Base-by-base conservation (phyloP, 2,797 vertebrate species). In the Melanotaenia trifasciata region DNA sequence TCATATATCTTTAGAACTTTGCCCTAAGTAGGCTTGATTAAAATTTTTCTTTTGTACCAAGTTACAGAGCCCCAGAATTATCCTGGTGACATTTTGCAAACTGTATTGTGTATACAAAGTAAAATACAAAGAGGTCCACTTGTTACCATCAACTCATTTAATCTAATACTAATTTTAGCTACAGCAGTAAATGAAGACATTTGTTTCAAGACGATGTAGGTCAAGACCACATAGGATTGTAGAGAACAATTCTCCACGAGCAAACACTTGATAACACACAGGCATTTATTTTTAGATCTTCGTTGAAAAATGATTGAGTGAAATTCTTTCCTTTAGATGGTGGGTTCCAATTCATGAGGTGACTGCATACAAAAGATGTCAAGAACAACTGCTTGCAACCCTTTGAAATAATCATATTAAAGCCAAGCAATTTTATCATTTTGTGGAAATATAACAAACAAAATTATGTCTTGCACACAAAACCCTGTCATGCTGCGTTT, bases 381-480 rank as follows among this genome's bases (percentile, higher is more conserved):
- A n/a, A 3, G 13, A 36, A 72, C n/a, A 67, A 51, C 22, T 14
- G 38, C 57, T 79, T 32, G 22, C 26, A 54, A 28, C 6, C 47
- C 24, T 66, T 56, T 51, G 16, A 35, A 32, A 1, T 30, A 65
- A 64, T 66, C 22, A 32, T 8, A 76, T 9, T 40, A 22, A 67
- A 10, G 7, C 12, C 66, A 68, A 40, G 12, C 38, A 61, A 57
- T 71, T 58, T 63, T 22, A 70, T 68, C n/a, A 53, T 79, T 71
- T 56, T 65, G 59, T 60, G 20, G 56, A 40, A 50, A 43, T 26
- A 50, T n/a, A 61, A 65, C 36, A 72, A 68, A 85, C 47, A 61
- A 45, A 51, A 79, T 12, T n/a, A 62, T 74, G 35, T 70, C 22
- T 51, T 11, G 11, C 7, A 70, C 18, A 74, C 22, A 74, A 58